phyloP scores from a whole-genome alignment of 2,888 invertebrate species.

The Chirona hameri region DNA sequence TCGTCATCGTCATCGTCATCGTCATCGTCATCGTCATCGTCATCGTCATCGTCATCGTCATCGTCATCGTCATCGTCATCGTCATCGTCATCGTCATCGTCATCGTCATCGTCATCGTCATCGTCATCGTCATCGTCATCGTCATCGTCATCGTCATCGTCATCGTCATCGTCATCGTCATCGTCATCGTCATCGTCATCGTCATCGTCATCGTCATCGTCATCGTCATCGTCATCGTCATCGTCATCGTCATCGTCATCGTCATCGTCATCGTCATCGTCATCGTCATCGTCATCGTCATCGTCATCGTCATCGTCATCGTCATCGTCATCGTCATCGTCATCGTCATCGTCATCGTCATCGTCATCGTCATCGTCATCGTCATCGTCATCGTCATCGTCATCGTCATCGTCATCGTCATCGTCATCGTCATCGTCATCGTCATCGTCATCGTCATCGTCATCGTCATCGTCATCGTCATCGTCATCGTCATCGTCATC shows the following conservation, averaged over 20 bases:
- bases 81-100: not conserved
- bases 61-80: slow-evolving; percentile 1
- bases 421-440: slow-evolving; percentile 1
- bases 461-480: slow-evolving; percentile 6
- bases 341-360: slow-evolving; percentile 6
- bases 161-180: slow-evolving; percentile 6
- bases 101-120: slow-evolving; percentile 6
- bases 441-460: not conserved
- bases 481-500: not conserved
- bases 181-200: slow-evolving; percentile 1
- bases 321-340: not conserved
- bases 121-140: not conserved
- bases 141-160: not conserved
- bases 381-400: not conserved
- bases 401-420: slow-evolving; percentile 1
- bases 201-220: not conserved
- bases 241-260: slow-evolving; percentile 1
- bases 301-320: not conserved
- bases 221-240: slow-evolving; percentile 1
- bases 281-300: slow-evolving; percentile 6
- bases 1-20: slow-evolving; percentile 1
- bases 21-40: not conserved
- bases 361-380: slow-evolving; percentile 1
- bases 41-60: slow-evolving; percentile 1
- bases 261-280: not conserved